These are phyloP conservation scores for Oncorhynchus gorbuscha DNA, from an alignment of 2,113 vertebrate species.

Conservation along the genomic window DNA sequence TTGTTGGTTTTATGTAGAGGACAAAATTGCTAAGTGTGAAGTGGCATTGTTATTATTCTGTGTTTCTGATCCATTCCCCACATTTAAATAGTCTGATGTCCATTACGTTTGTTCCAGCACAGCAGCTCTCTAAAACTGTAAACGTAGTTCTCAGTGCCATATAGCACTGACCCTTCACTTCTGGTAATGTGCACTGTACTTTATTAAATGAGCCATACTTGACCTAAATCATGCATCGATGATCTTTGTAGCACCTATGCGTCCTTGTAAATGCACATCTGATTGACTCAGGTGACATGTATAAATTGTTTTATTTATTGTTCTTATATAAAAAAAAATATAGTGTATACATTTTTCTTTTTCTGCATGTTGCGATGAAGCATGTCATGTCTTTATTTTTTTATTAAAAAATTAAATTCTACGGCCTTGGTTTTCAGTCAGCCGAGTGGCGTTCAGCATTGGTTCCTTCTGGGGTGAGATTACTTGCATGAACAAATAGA, in stretches of 20 bases:
- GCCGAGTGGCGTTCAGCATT: neutral
- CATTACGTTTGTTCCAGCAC: neutral
- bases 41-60: no score
- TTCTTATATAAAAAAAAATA: neutral
- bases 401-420: neutral
- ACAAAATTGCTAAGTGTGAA: no score
- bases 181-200: neutral
- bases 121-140: neutral
- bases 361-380: neutral
- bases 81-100: neutral
- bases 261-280: neutral
- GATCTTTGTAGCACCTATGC: neutral
- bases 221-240: neutral
- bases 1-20: no score
- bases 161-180: neutral
- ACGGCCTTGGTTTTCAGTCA: neutral
- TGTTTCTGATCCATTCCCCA: no score
- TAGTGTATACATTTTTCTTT: neutral
- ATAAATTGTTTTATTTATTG: neutral
- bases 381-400: neutral
- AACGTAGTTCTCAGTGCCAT: neutral
- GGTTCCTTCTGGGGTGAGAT: neutral
- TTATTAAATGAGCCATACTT: neutral
- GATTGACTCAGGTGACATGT: neutral
- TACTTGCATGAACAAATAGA: neutral